Base-by-base conservation (phyloP, 2,113 vertebrate species). In the Bos taurus region DNA sequence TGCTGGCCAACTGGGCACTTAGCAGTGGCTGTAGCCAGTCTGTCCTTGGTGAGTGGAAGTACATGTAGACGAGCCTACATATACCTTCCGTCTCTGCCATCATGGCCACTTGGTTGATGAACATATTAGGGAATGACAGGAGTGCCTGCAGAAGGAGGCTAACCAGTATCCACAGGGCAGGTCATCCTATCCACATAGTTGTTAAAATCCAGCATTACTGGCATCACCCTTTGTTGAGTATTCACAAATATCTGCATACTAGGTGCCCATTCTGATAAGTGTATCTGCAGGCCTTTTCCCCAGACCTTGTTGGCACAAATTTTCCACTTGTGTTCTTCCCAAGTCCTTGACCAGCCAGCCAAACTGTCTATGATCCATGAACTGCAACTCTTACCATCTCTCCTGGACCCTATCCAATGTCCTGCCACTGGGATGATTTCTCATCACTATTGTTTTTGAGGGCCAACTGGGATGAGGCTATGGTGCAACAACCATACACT, bases 61-160 rank as follows among this genome's bases (percentile, higher is more conserved):
- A 74, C 57, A 81, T 62, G 36, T 90, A 90, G 23, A 71, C 81
- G 57, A 89, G 30, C 46, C 83, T 78, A 87, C 36, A 48, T 84
- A 95, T 80, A 94, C 57, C 50, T 52, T 97, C 60, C 25, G 40
- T 85, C 71, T 64, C 17, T 64, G 62, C 36, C 83, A 93, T 67
- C 71, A 77, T 67, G 83, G 71, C 78, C 52, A 84, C 59, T 90
- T 89, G 83, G 89, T 90, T 97, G 93, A 98, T 98, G 92, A 98
- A 97, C 96, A 96, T 90, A 96, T 98, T 96, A 98, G 23, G 60
- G 40, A 95, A 89, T 98, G 98, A 97, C 97, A 98, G 97, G 86
- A 94, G 16, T 87, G 43, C 10, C 57, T 94, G 15, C 3, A 2
- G 59, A 91, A 95, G 77, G 60, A 89, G 9, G 28, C 17, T 56